phyloP scores from a whole-genome alignment of 2,113 vertebrate species.

The Nothocercus julius region DNA sequence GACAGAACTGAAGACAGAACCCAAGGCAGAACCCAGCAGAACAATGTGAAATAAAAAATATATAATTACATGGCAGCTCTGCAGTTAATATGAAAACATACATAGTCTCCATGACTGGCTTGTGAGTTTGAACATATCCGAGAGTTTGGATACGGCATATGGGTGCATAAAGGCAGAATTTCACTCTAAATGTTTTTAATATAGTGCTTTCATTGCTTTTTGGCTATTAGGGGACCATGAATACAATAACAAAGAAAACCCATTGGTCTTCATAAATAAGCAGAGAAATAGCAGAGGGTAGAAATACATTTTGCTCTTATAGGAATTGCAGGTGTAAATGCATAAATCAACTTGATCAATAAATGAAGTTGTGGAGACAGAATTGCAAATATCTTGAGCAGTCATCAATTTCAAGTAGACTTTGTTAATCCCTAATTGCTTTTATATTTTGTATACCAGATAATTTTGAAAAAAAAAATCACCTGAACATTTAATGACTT shows the following conservation, averaged over 20 bases:
- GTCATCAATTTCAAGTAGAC: neutral
- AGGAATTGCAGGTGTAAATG: neutral
- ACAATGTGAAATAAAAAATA: neutral
- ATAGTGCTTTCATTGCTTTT: neutral
- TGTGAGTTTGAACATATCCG: neutral
- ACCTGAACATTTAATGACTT: neutral
- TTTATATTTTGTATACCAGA: neutral
- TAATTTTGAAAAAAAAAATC: neutral
- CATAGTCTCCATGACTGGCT: neutral
- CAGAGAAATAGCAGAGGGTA: neutral
- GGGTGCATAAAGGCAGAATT: neutral
- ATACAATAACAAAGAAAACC: neutral
- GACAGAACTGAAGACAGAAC: neutral
- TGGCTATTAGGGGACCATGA: neutral
- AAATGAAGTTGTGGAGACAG: neutral
- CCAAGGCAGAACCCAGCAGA: neutral
- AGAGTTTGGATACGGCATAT: neutral
- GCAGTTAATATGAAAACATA: neutral
- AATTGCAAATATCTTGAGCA: neutral
- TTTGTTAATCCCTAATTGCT: neutral
- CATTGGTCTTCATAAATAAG: neutral
- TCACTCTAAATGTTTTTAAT: neutral
- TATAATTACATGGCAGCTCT: neutral
- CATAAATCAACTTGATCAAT: neutral
- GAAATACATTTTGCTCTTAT: neutral